These are phyloP conservation scores for Corticium candelabrum DNA, from an alignment of 37 sponge, comb jelly and placozoan species.

Conservation along the genomic window DNA sequence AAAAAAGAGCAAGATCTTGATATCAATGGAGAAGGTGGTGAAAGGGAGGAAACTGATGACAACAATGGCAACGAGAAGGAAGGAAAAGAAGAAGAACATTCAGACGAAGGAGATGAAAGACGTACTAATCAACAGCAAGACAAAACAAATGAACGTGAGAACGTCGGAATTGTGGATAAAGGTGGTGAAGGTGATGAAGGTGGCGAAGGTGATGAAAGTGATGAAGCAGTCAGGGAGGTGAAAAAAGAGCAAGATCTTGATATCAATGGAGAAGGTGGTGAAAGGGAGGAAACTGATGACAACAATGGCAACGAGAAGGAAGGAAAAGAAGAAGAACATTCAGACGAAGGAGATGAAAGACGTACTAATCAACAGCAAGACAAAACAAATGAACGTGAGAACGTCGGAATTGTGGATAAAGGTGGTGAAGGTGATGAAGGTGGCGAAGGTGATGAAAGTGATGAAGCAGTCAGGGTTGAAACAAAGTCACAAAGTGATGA, in stretches of 20 bases:
- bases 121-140: slow-evolving; percentile 6
- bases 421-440: slow-evolving; percentile 53
- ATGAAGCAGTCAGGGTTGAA: too few species aligned
- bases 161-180: slow-evolving; percentile 21
- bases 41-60: too few species aligned
- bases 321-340: neutral
- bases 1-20: too few species aligned
- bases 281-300: too few species aligned
- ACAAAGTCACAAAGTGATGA: too few species aligned
- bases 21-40: too few species aligned
- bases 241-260: too few species aligned
- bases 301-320: slow-evolving; percentile 3
- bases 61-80: slow-evolving; percentile 3
- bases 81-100: neutral
- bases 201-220: too few species aligned
- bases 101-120: slow-evolving; percentile 2
- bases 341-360: slow-evolving; percentile 2
- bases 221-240: too few species aligned
- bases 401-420: slow-evolving; percentile 9
- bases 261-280: too few species aligned
- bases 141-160: slow-evolving; percentile 29
- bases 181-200: too few species aligned
- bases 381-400: slow-evolving; percentile 20
- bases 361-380: slow-evolving; percentile 6
- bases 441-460: too few species aligned